Evolutionary conservation across 2,797 vertebrate genomes (phyloP).

Genomic region (Delichon dasypus): DNA sequence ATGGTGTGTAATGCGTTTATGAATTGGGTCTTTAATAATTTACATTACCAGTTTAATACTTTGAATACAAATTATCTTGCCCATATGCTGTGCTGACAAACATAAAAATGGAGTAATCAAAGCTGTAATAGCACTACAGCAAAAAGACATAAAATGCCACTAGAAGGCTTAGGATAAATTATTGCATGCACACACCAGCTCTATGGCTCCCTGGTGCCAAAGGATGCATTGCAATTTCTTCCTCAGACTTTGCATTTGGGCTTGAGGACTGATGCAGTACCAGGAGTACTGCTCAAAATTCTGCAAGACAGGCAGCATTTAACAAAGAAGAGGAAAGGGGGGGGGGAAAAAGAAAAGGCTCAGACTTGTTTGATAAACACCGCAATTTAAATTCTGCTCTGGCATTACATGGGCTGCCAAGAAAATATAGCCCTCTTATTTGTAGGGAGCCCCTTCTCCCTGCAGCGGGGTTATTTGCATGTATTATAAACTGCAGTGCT

Average conservation of each 20-base stretch:
- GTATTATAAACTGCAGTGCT: conserved; percentile 55
- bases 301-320: not conserved
- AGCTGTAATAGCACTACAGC: conserved; percentile 74
- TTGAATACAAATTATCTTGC: conserved; percentile 76
- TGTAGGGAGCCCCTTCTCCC: conserved; percentile 30
- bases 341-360: not conserved
- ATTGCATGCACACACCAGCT: conserved; percentile 61
- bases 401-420: conserved; percentile 23
- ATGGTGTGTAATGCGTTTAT: conserved; percentile 63
- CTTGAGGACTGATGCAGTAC: conserved; percentile 31
- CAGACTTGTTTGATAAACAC: conserved; percentile 15
- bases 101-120: conserved; percentile 78
- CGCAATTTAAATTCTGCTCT: conserved; percentile 45
- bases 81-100: conserved; percentile 76
- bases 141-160: conserved; percentile 75
- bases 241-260: conserved; percentile 51
- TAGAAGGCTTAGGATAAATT: conserved; percentile 73
- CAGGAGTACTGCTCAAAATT: not conserved
- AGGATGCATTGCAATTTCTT: conserved; percentile 67
- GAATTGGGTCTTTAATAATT: conserved; percentile 79
- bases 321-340: not conserved
- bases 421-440: conserved; percentile 28
- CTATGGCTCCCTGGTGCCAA: conserved; percentile 68
- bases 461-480: conserved; percentile 19
- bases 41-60: conserved; percentile 75